Evolutionary conservation across 2,113 vertebrate genomes (phyloP).

Genomic region (Lethenteron reissneri): DNA sequence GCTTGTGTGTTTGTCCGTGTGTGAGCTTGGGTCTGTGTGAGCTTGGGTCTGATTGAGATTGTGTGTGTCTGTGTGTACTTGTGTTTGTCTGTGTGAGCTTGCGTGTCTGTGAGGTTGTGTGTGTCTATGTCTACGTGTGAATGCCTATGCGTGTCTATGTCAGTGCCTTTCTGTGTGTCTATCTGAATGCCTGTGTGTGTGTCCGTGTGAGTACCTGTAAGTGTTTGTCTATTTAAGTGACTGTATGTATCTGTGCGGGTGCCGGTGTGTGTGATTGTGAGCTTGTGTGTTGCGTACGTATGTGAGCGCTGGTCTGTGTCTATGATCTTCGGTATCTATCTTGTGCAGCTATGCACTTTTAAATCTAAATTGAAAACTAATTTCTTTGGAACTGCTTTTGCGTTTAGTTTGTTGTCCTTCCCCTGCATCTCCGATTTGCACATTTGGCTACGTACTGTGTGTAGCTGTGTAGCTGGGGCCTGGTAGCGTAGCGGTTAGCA

Average conservation of each 20-base stretch:
- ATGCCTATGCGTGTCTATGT: not conserved
- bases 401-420: no score
- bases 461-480: no score
- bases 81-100: not conserved
- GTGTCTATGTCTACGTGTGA: not conserved
- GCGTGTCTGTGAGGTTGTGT: not conserved
- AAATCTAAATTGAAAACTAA: no score
- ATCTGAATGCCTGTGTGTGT: conserved; percentile 3
- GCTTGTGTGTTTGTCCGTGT: not conserved
- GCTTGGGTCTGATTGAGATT: not conserved
- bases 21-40: not conserved
- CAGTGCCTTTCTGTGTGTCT: not conserved
- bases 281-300: not conserved
- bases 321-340: no score
- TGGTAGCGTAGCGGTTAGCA: no score
- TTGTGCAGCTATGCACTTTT: no score
- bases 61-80: not conserved
- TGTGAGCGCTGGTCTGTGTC: no score
- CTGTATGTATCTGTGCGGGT: not conserved
- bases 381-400: no score
- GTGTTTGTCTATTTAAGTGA: conserved; percentile 5
- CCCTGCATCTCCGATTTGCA: no score
- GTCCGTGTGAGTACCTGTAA: not conserved
- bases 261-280: not conserved
- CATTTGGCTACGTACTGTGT: no score